phyloP scores from a whole-genome alignment of 1,140 invertebrate genomes.

The Samia ricini region DNA sequence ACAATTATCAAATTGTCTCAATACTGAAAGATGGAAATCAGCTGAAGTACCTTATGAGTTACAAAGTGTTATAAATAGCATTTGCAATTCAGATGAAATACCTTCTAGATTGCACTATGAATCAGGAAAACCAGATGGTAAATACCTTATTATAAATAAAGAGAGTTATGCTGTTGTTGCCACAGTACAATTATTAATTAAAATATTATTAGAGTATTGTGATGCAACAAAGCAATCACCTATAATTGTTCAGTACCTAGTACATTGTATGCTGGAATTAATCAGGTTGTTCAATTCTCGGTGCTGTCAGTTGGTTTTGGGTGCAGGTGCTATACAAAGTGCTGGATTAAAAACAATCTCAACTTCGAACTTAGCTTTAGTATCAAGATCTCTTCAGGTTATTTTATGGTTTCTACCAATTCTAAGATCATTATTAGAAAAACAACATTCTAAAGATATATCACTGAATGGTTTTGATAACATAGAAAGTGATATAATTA shows the following conservation, averaged over 20 bases:
- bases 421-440: constrained; percentile 83
- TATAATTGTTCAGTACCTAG: constrained; percentile 82
- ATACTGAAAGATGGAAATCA: constrained; percentile 95
- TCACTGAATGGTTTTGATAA: constrained; percentile 79
- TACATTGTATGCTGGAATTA: constrained; percentile 91
- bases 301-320: constrained; percentile 95
- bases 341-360: constrained; percentile 98
- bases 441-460: constrained; percentile 68
- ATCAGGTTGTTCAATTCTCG: constrained; percentile 94
- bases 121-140: constrained; percentile 63
- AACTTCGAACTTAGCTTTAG: constrained; percentile 94
- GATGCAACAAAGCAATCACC: constrained; percentile 85
- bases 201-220: constrained; percentile 95
- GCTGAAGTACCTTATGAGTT: constrained; percentile 94
- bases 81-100: constrained; percentile 78
- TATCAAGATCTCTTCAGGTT: constrained; percentile 91
- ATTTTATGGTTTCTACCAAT: constrained; percentile 88
- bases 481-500: constrained; percentile 88
- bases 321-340: constrained; percentile 95
- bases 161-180: constrained; percentile 93
- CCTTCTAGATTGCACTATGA: constrained; percentile 58
- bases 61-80: constrained; percentile 89
- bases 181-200: constrained; percentile 89
- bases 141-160: constrained; percentile 84
- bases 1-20: constrained; percentile 90